A percentile compares a stretch with the other conserved stretches of the same genome.
These are phyloP conservation scores for Lates japonicus DNA, from an alignment of 2,797 vertebrate genomes.

Conservation along the genomic window DNA sequence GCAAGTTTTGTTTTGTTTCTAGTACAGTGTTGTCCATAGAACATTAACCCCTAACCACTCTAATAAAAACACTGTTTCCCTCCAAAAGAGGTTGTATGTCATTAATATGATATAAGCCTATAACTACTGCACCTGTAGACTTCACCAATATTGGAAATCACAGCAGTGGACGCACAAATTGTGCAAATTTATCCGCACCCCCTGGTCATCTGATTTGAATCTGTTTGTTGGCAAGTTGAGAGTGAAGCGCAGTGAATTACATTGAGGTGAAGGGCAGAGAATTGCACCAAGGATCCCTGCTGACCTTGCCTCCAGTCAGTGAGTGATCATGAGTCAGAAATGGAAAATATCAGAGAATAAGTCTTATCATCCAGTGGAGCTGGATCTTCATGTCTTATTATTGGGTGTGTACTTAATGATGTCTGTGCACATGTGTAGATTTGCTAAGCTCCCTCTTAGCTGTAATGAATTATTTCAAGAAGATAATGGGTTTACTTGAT, in stretches of 20 bases:
- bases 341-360: conserved; percentile 47
- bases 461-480: conserved; percentile 35
- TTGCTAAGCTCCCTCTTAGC: conserved; percentile 4
- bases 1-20: neutral
- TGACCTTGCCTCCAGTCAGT: conserved; percentile 67
- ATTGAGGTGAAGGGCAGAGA: conserved; percentile 56
- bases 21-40: neutral
- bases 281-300: conserved; percentile 44
- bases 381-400: conserved; percentile 18
- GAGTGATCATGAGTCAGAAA: conserved; percentile 62
- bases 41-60: neutral
- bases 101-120: neutral
- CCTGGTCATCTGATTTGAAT: conserved; percentile 40
- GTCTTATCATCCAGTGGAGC: conserved; percentile 43
- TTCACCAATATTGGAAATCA: conserved; percentile 6
- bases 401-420: conserved; percentile 1
- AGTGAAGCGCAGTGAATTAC: conserved; percentile 42
- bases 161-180: conserved; percentile 13
- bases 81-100: neutral
- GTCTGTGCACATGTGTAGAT: conserved; percentile 4
- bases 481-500: conserved; percentile 34
- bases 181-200: conserved; percentile 18
- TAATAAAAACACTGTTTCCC: neutral
- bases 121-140: neutral
- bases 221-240: conserved; percentile 41